A percentile compares a stretch with the other conserved stretches of the same genome.
phyloP scores from a whole-genome alignment of 2,888 invertebrate genomes.

The Pseudococcus jackbeardsleyi region DNA sequence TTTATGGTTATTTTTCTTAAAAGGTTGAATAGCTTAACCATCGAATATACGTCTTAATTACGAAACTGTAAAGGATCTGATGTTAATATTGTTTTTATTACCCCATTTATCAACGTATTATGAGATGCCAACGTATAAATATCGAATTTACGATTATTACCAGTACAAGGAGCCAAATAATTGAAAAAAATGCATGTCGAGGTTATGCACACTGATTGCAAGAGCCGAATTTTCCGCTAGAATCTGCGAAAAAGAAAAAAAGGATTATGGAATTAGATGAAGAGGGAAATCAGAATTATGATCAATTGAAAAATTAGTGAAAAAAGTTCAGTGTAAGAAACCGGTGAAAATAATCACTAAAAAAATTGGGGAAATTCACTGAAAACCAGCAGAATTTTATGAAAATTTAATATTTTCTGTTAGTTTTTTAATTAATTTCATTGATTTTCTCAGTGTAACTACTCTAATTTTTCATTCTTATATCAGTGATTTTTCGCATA shows the following conservation, averaged over 20 bases:
- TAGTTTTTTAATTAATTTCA: too few relatives aligned
- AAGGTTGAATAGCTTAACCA: neutral
- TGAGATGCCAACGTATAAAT: conserved; percentile 29
- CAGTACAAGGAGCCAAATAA: neutral
- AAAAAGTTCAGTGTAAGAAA: too few relatives aligned
- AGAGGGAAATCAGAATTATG: too few relatives aligned
- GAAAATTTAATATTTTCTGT: too few relatives aligned
- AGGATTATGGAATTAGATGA: neutral
- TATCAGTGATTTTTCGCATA: too few relatives aligned
- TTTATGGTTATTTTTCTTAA: neutral
- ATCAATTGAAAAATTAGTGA: too few relatives aligned
- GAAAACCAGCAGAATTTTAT: too few relatives aligned
- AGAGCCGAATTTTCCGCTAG: conserved; percentile 8
- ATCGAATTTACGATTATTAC: conserved; percentile 37
- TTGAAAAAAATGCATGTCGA: neutral
- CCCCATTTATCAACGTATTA: conserved; percentile 43
- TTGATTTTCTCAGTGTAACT: too few relatives aligned
- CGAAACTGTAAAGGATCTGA: neutral
- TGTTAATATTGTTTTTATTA: conserved; percentile 47
- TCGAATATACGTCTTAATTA: conserved; percentile 43
- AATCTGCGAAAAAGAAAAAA: neutral
- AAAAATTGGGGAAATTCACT: too few relatives aligned
- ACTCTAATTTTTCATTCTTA: too few relatives aligned
- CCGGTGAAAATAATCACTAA: too few relatives aligned
- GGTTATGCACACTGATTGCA: neutral